Percentiles rank a stretch among this genome's conserved stretches.
Evolutionary conservation across 2,113 vertebrate species (phyloP).

Genomic region (Paramisgurnus dabryanus): DNA sequence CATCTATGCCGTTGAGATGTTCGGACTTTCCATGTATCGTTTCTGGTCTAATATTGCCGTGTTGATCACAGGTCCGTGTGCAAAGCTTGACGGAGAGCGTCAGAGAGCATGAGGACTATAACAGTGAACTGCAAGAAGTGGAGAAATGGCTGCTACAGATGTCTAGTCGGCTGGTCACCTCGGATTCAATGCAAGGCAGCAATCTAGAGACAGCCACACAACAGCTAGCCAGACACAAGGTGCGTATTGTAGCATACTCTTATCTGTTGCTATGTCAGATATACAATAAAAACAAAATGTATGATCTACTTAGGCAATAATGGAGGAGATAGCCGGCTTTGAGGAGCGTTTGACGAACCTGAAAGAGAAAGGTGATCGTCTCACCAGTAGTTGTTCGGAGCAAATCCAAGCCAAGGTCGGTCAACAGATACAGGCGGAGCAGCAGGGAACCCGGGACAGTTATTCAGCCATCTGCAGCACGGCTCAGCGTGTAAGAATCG

Average conservation of each 20-base stretch:
- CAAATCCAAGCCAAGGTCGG: conserved; percentile 87
- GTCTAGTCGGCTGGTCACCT: conserved; percentile 88
- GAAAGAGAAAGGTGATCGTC: conserved; percentile 80
- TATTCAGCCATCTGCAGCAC: conserved; percentile 97
- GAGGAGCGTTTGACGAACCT: conserved; percentile 87
- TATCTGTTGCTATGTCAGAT: not conserved
- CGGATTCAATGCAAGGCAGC: conserved; percentile 82
- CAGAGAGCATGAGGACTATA: conserved; percentile 91
- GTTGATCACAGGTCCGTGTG: conserved; percentile 74
- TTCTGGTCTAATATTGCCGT: conserved; percentile 14
- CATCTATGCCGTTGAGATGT: too few species aligned
- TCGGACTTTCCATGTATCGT: not conserved
- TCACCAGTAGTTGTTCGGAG: conserved; percentile 84
- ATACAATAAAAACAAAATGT: not conserved
- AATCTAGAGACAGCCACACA: conserved; percentile 89
- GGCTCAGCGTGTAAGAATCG: conserved; percentile 86
- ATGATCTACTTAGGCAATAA: conserved; percentile 82
- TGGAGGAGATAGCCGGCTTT: conserved; percentile 96
- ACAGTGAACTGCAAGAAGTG: conserved; percentile 88
- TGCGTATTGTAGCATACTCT: conserved; percentile 51
- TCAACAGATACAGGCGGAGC: conserved; percentile 86
- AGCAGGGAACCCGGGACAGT: conserved; percentile 92
- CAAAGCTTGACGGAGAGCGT: conserved; percentile 81
- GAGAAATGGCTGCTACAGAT: conserved; percentile 97
- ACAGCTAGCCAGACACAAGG: conserved; percentile 94